phyloP scores from a whole-genome alignment of 2,888 invertebrate species.

The Drosophila pullipes region DNA sequence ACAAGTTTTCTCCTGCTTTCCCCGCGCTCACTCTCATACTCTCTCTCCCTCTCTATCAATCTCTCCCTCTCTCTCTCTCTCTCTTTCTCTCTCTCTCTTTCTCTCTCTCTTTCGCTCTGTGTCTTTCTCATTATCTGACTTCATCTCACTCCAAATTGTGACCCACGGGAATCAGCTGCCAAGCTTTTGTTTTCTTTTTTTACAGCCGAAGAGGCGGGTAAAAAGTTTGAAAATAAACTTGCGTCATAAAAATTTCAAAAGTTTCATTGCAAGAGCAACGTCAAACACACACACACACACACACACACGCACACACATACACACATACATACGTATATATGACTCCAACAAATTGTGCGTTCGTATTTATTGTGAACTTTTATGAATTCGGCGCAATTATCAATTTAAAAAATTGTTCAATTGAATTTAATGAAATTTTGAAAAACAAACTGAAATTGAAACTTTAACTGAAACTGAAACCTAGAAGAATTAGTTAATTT shows the following conservation, averaged over 20 bases:
- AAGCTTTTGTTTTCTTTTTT: constrained; percentile 33
- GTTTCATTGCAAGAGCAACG: constrained; percentile 53
- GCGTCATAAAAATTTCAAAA: constrained; percentile 77
- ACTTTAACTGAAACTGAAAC: not conserved
- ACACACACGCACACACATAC: not conserved
- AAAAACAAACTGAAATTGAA: not conserved
- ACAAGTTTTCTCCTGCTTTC: constrained; percentile 27
- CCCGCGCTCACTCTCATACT: not conserved
- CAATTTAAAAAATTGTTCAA: constrained; percentile 6
- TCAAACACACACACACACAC: constrained; percentile 1
- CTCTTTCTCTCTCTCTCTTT: not conserved
- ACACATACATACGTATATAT: constrained; percentile 10
- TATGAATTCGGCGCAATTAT: constrained; percentile 23
- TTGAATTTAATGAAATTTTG: constrained; percentile 6
- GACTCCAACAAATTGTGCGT: constrained; percentile 33
- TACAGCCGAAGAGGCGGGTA: constrained; percentile 56
- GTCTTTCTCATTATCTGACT: not conserved
- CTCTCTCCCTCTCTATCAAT: not conserved
- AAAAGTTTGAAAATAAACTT: constrained; percentile 77
- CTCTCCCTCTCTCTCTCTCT: not conserved
- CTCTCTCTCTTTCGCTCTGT: not conserved
- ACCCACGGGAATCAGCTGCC: constrained; percentile 63
- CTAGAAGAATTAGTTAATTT: not conserved
- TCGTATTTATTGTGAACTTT: constrained; percentile 31
- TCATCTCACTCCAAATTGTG: constrained; percentile 16